These are phyloP conservation scores for Lordiphosa mommai DNA, from an alignment of 1,140 invertebrate genomes.

Conservation along the genomic window DNA sequence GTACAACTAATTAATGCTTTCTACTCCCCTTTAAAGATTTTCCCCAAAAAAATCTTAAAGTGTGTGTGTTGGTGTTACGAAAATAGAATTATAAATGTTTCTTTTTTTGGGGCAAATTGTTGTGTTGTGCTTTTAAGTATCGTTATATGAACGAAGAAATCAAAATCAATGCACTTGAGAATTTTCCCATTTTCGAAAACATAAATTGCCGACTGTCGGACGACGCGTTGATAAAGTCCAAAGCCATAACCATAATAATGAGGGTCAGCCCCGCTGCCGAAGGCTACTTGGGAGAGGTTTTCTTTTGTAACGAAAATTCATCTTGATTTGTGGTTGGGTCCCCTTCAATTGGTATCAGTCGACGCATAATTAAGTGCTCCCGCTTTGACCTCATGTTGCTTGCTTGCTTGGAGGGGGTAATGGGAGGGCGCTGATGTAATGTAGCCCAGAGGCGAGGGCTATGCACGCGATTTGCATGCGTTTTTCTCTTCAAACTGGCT, in stretches of 20 bases:
- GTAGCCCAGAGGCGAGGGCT: background rate
- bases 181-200: slow-evolving; percentile 30
- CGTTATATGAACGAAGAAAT: background rate
- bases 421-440: slow-evolving; percentile 4
- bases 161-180: slow-evolving; percentile 61
- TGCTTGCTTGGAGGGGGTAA: slow-evolving; percentile 26
- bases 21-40: slow-evolving; percentile 2
- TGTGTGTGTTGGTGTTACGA: slow-evolving; percentile 22
- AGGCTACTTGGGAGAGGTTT: slow-evolving; percentile 4
- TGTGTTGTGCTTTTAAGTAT: background rate
- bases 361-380: slow-evolving; percentile 29
- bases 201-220: slow-evolving; percentile 38
- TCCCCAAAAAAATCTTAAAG: slow-evolving; percentile 15
- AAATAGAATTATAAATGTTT: slow-evolving; percentile 47
- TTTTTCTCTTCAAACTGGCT: slow-evolving; percentile 19
- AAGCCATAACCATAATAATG: slow-evolving; percentile 39
- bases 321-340: background rate
- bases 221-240: slow-evolving; percentile 47
- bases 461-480: slow-evolving; percentile 70
- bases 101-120: slow-evolving; percentile 22
- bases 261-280: slow-evolving; percentile 39
- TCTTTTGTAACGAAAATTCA: background rate
- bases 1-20: slow-evolving; percentile 17
- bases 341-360: slow-evolving; percentile 46
- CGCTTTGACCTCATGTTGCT: slow-evolving; percentile 44